Conservation (phyloP, 2,888 invertebrate species). For the Eupithecia tripunctaria region DNA sequence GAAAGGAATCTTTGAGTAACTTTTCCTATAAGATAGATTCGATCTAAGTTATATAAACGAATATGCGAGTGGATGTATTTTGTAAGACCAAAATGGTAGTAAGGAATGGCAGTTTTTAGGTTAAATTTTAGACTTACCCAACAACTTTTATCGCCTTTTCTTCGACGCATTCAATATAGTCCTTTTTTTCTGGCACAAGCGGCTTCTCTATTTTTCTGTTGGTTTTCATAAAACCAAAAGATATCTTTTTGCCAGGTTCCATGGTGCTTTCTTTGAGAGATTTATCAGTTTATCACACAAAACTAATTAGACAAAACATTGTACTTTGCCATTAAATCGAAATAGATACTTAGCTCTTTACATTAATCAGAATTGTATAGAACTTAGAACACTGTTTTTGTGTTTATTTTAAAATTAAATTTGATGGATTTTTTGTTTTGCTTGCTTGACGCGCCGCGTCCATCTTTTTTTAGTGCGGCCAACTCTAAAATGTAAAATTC, state of each 20-base stretch:
- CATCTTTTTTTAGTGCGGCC: not conserved
- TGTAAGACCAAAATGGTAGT: not conserved
- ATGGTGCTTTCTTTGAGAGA: conserved; percentile 57
- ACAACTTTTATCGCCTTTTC: conserved; percentile 90
- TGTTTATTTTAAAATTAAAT: not conserved
- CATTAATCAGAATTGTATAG: not conserved
- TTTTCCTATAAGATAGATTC: not conserved
- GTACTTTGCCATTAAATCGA: not conserved
- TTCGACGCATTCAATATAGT: conserved; percentile 91
- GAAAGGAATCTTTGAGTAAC: not conserved
- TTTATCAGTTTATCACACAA: conserved; percentile 25
- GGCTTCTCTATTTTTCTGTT: conserved; percentile 70
- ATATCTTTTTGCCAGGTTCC: conserved; percentile 90
- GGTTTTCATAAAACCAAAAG: conserved; percentile 91
- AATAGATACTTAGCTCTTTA: not conserved
- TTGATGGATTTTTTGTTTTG: not conserved
- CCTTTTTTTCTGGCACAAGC: conserved; percentile 81
- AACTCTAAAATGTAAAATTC: no score
- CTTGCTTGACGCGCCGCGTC: not conserved
- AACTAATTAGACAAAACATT: not conserved
- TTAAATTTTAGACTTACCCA: conserved; percentile 81
- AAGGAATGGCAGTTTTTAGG: not conserved
- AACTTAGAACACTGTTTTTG: not conserved
- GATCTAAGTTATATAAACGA: not conserved
- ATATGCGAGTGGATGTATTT: not conserved